Evolutionary conservation across 2,797 vertebrate species (phyloP), one percentile per base, ranked within the genome.

Genomic region (Semaprochilodus insignis): DNA sequence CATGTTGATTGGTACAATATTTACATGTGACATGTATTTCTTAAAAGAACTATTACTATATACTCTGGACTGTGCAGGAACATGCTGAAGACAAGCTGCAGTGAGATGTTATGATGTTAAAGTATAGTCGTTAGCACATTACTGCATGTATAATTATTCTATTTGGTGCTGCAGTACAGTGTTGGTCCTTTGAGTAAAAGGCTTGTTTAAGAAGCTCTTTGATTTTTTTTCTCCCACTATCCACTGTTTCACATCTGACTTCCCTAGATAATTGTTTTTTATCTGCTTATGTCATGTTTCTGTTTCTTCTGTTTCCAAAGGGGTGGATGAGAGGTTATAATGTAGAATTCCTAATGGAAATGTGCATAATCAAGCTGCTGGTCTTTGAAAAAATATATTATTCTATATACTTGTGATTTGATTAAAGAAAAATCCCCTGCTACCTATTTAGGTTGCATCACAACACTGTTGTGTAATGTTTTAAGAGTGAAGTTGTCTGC

Each of bases 381-480:
- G 16, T 40, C 31, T 72, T 82, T 76, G 4, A 55, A 78, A 52
- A 71, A 52, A 71, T 25, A 72, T 76, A 78, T 84, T 84, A 65
- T 88, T 86, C 90, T 85, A 91, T 86, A 85, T 85, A 78, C 69
- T 72, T 86, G 79, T 90, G 88, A 87, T 88, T 80, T 44, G 44
- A 81, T 70, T 48, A 60, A 6, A 54, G 3, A 31, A 59, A 60
- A 6, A 54, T 51, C 73, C 11, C 21, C 15, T 19, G 27, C 16
- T 36, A 31, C 23, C 48, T 62, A 34, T 81, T 75, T 81, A 59
- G 63, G 72, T 75, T 70, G 14, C 52, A 74, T 74, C 80, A 52
- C 62, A 80, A 52, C 34, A 62, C 23, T 48, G n/a, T 65, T 77
- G 19, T 77, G 57, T 59, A 67, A 72, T 57, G 25, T 60, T 80